Percentiles rank a stretch among this genome's conserved stretches.
These are phyloP conservation scores for Vidua chalybeata DNA, from an alignment of 2,113 vertebrate species.

Conservation along the genomic window DNA sequence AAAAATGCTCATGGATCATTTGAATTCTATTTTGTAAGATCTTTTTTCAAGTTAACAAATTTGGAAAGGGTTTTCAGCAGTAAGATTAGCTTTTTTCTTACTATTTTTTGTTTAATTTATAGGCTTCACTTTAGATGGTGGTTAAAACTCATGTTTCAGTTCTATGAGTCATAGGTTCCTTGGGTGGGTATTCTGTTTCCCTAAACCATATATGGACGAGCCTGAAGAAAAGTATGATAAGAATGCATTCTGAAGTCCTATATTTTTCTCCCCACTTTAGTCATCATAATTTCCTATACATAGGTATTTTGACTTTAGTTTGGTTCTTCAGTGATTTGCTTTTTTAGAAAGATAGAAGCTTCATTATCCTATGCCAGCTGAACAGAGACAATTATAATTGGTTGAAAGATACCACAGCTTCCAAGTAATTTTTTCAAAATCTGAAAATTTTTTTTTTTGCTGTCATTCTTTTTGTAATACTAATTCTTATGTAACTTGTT, in stretches of 20 bases:
- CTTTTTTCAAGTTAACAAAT: not conserved
- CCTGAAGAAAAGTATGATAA: conserved; percentile 33
- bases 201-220: conserved; percentile 25
- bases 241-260: conserved; percentile 28
- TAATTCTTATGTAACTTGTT: not conserved
- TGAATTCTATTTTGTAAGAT: not conserved
- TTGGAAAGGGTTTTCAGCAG: not conserved
- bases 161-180: conserved; percentile 12
- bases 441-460: not conserved
- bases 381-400: not conserved
- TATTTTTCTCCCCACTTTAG: not conserved
- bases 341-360: not conserved
- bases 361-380: not conserved
- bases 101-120: not conserved
- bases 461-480: not conserved
- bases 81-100: not conserved
- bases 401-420: not conserved
- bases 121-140: conserved; percentile 4
- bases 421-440: not conserved
- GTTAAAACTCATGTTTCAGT: conserved; percentile 8
- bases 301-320: not conserved
- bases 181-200: conserved; percentile 12
- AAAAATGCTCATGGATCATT: not conserved
- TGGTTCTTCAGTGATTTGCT: not conserved
- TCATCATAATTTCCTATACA: conserved; percentile 13